phyloP scores from a whole-genome alignment of 37 sponge, comb jelly and placozoan genomes.

The Cladorhizidae sp. region DNA sequence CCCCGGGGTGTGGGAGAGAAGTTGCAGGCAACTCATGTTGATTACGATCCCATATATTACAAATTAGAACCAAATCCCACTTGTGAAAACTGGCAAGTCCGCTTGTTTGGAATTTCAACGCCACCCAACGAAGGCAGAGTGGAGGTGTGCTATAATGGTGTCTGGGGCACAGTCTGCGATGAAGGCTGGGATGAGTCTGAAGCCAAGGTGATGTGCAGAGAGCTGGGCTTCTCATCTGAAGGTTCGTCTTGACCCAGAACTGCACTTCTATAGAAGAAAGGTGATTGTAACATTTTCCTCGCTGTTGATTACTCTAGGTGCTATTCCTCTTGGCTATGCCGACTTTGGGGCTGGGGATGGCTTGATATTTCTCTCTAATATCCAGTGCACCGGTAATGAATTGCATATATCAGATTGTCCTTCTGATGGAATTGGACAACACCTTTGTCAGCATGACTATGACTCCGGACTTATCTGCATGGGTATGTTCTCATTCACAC shows the following conservation, averaged over 20 bases:
- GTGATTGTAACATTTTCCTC: too few species aligned
- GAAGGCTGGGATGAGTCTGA: constrained; percentile 14
- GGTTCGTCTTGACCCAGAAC: not conserved
- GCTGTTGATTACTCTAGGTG: not conserved
- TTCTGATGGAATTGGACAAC: not conserved
- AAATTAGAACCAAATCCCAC: constrained; percentile 16
- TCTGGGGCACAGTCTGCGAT: constrained; percentile 54
- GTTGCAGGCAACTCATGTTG: too few species aligned
- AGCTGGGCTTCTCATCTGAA: constrained; percentile 14
- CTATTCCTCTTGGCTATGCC: constrained; percentile 13
- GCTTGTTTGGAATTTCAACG: not conserved
- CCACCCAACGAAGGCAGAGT: constrained; percentile 26
- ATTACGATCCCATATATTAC: not conserved
- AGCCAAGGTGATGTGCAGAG: constrained; percentile 34
- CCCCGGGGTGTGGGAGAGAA: too few species aligned
- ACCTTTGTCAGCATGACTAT: constrained; percentile 24
- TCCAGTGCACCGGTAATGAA: constrained; percentile 45
- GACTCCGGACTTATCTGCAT: constrained; percentile 55
- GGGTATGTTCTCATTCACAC: constrained; percentile 14
- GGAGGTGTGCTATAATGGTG: constrained; percentile 43
- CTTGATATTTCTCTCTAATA: constrained; percentile 12
- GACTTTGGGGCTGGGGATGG: constrained; percentile 57
- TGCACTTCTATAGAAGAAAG: not conserved
- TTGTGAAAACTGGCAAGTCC: constrained; percentile 14
- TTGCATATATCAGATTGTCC: constrained; percentile 19